Evolutionary conservation across 2,113 vertebrate genomes (phyloP).

Genomic region (Potamarius usumacintae): DNA sequence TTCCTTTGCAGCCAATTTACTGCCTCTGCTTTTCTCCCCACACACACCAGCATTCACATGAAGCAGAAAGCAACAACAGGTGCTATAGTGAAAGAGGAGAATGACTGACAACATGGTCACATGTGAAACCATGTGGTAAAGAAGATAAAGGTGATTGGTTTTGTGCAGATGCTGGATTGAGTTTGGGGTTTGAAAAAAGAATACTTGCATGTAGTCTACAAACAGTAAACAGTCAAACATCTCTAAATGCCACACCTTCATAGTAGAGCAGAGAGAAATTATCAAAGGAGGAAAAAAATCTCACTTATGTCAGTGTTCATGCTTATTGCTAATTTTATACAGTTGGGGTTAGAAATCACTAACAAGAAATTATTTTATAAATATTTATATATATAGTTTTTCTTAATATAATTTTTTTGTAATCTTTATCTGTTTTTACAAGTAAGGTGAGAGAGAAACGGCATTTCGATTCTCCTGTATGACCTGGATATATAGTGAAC

Average conservation of each 20-base stretch:
- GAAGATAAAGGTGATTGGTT: background rate
- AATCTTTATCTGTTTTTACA: no score
- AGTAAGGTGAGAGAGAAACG: no score
- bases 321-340: background rate
- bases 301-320: background rate
- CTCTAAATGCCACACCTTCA: background rate
- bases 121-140: background rate
- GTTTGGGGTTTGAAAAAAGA: background rate
- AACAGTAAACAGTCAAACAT: background rate
- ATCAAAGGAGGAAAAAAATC: background rate
- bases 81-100: background rate
- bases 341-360: background rate
- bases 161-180: background rate
- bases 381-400: no score
- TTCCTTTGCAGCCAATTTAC: constrained; percentile 4
- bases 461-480: no score
- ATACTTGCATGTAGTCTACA: background rate
- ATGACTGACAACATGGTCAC: background rate
- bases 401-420: no score
- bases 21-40: constrained; percentile 5
- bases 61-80: background rate
- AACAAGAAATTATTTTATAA: no score
- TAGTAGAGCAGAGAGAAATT: background rate
- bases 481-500: no score
- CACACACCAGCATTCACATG: background rate